These are phyloP conservation scores for Anolis apletophallus DNA, from an alignment of 2,797 vertebrate species.

Conservation along the genomic window DNA sequence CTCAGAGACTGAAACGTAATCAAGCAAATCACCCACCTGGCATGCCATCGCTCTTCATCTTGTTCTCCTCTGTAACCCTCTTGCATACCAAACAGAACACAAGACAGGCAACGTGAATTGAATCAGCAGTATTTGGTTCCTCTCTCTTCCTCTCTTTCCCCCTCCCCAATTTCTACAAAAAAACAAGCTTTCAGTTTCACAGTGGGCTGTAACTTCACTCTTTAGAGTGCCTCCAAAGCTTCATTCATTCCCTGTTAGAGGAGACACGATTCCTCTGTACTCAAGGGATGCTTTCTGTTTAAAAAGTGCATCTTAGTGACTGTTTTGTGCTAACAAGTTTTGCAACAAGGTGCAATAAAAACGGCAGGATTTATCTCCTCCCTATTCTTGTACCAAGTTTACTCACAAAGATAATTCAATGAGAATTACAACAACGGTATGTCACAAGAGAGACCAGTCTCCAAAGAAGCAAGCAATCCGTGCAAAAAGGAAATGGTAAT, in stretches of 20 bases:
- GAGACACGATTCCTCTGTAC: conserved; percentile 65
- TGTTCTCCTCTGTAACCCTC: conserved; percentile 45
- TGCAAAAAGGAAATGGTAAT: conserved; percentile 39
- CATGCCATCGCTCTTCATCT: conserved; percentile 37
- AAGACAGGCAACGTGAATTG: conserved; percentile 65
- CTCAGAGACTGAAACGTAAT: neutral
- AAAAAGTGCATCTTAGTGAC: conserved; percentile 25
- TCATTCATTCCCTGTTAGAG: conserved; percentile 61
- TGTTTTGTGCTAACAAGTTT: conserved; percentile 29
- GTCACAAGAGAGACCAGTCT: conserved; percentile 36
- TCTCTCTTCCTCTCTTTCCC: conserved; percentile 36
- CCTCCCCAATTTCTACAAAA: conserved; percentile 57
- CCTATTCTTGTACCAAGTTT: neutral
- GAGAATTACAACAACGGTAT: conserved; percentile 25
- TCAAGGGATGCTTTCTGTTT: conserved; percentile 42
- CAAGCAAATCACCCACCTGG: conserved; percentile 49
- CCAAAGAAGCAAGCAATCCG: conserved; percentile 23
- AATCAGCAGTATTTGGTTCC: conserved; percentile 67
- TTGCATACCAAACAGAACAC: conserved; percentile 54
- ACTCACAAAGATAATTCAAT: neutral
- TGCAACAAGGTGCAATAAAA: conserved; percentile 18
- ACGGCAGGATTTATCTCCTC: neutral
- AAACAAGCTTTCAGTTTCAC: conserved; percentile 70
- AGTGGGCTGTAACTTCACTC: conserved; percentile 62
- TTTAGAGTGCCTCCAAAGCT: conserved; percentile 64